phyloP scores from a whole-genome alignment of 1,140 invertebrate species.

The Drosophila lowei region DNA sequence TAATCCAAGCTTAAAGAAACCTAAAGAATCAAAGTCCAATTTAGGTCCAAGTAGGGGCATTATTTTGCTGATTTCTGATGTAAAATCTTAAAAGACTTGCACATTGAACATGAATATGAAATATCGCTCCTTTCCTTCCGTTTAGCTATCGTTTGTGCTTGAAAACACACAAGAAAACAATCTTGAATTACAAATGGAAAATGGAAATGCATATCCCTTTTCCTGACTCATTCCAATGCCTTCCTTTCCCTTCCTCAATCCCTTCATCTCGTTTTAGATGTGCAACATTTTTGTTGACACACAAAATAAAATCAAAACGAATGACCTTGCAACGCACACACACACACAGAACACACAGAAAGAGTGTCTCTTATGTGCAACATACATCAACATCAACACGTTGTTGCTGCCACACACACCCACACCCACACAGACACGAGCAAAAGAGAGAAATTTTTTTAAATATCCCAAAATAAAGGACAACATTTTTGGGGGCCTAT shows the following conservation, averaged over 20 bases:
- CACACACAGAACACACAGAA: background rate
- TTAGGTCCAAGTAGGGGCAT: too few relatives aligned
- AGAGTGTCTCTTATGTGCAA: conserved; percentile 1
- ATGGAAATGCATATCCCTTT: background rate
- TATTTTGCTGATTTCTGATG: too few relatives aligned
- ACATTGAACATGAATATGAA: too few relatives aligned
- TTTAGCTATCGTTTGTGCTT: too few relatives aligned
- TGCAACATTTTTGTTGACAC: conserved; percentile 60
- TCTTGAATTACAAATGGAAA: too few relatives aligned
- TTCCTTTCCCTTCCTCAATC: background rate
- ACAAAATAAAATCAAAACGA: conserved; percentile 79
- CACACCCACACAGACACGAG: background rate
- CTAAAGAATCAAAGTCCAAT: too few relatives aligned
- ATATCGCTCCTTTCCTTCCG: too few relatives aligned
- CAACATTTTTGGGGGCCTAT: conserved; percentile 8
- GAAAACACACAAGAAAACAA: too few relatives aligned
- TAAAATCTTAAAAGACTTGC: too few relatives aligned
- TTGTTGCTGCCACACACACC: conserved; percentile 45
- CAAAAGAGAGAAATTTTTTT: background rate
- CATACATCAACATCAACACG: conserved; percentile 53
- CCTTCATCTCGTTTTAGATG: background rate
- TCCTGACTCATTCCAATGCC: background rate
- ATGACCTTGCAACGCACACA: conserved; percentile 70
- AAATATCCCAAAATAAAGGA: conserved; percentile 4
- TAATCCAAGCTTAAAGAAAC: too few relatives aligned